Conservation (phyloP, 92 coral and sea anemone species). For the Epizoanthus scotinus region DNA sequence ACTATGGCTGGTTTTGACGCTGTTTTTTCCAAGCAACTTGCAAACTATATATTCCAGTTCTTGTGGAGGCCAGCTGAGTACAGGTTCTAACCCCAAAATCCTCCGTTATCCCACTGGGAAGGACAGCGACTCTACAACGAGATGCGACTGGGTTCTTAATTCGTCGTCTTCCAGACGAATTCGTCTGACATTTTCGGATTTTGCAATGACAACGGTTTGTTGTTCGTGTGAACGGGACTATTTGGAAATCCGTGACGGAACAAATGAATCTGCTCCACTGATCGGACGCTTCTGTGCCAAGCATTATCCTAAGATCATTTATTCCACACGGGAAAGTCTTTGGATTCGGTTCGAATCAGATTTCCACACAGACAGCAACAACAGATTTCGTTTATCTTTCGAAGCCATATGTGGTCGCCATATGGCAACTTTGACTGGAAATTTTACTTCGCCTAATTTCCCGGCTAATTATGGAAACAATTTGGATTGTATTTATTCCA, state of each 20-base stretch:
- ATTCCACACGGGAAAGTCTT: conserved; percentile 70
- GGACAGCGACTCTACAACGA: conserved; percentile 54
- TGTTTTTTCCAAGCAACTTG: conserved; percentile 14
- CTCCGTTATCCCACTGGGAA: conserved; percentile 70
- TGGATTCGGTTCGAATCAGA: conserved; percentile 79
- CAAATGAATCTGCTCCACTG: conserved; percentile 68
- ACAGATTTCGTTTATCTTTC: conserved; percentile 79
- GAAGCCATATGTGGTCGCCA: conserved; percentile 86
- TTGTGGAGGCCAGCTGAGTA: conserved; percentile 34
- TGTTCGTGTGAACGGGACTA: conserved; percentile 89
- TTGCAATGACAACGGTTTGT: conserved; percentile 82
- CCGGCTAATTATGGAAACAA: conserved; percentile 64
- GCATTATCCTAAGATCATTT: conserved; percentile 69
- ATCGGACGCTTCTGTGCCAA: conserved; percentile 93
- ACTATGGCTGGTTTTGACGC: conserved; percentile 23
- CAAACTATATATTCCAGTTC: conserved; percentile 3
- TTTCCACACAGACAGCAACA: conserved; percentile 63
- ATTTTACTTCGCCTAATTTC: conserved; percentile 69
- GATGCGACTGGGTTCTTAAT: conserved; percentile 74
- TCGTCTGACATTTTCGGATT: conserved; percentile 74
- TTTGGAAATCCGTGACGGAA: conserved; percentile 91
- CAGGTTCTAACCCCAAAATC: conserved; percentile 42
- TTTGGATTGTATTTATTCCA: conserved; percentile 78
- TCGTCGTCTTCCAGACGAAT: conserved; percentile 72
- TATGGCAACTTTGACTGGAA: conserved; percentile 58